Conservation (phyloP, 1,140 invertebrate species). For the Trissolcus basalis region DNA sequence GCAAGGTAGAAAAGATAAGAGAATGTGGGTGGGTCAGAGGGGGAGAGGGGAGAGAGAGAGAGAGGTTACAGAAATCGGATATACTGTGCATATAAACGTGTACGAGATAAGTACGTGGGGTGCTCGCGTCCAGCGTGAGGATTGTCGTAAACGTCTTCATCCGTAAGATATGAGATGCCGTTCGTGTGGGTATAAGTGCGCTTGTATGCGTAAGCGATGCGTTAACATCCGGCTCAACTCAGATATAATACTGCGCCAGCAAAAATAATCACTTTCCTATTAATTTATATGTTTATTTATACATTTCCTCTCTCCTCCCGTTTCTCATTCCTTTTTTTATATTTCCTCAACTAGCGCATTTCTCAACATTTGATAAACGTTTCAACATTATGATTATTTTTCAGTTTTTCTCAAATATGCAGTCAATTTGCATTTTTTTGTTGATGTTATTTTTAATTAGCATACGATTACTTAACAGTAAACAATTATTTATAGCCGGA, state of each 20-base stretch:
- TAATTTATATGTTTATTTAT: conserved; percentile 8
- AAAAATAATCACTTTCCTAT: conserved; percentile 6
- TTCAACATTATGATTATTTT: no score
- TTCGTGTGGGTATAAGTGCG: conserved; percentile 60
- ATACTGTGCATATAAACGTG: conserved; percentile 57
- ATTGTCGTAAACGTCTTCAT: conserved; percentile 75
- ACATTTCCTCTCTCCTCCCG: conserved; percentile 8
- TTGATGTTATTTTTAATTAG: no score
- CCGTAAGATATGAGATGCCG: conserved; percentile 73
- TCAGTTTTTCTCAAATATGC: no score
- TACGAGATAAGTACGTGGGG: conserved; percentile 60
- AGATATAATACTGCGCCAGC: conserved; percentile 41
- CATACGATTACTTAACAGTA: conserved; percentile 14
- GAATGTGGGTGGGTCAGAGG: conserved; percentile 26
- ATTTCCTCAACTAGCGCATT: no score
- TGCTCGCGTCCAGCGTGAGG: conserved; percentile 64
- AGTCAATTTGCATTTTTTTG: no score
- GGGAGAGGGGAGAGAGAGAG: conserved; percentile 17
- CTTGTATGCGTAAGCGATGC: conserved; percentile 41
- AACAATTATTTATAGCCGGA: conserved; percentile 23
- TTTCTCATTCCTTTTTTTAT: background rate
- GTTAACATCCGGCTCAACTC: conserved; percentile 61
- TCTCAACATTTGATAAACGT: no score
- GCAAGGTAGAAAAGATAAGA: conserved; percentile 45
- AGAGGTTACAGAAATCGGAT: conserved; percentile 47